Evolutionary conservation across 1,140 invertebrate genomes (phyloP), one percentile per base, ranked within the genome.

Genomic region (Cotesia glomerata): DNA sequence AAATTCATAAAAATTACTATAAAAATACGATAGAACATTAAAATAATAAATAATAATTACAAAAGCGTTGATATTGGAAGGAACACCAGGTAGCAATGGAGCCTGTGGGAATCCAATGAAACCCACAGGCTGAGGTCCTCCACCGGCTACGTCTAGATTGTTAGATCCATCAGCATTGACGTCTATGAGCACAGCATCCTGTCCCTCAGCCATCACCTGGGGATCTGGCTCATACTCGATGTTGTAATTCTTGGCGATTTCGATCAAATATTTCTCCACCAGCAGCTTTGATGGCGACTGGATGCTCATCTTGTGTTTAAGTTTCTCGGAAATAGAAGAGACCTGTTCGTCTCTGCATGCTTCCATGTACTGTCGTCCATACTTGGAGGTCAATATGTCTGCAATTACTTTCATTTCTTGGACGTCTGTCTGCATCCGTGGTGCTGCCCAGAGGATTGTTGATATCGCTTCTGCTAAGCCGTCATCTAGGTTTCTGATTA

Each of bases 161-260:
- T 91, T 91, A 16, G 82, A 75, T 11, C 74, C 69, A 73, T 87
- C 82, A 7, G 80, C 79, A 69, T 90, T 90, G 69, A 95, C 88
- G 81, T 97, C 95, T 80, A 97, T 96, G 56, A 98, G 83, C 76
- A 95, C 80, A 34, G 91, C 90, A 86, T 96, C 95, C 77, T 93
- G 90, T 75, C 95, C 94, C 76, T 95, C 94, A 71, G 92, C 89
- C 93, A 98, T 95, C 9, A 97, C 90, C 87, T 95, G 93, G 75
- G 95, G 93, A 91, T 98, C 97, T 14, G 97, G 96, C 76, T 95
- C 93, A 85, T 98, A 99, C 59, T 93, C 90, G 59, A 98, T 91
- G 85, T 96, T 94, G 80, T 97, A 97, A 84, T 95, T 96, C 82
- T 96, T 98, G 4, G 98, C 96, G 77, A 99, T 99, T 88, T 99